These are phyloP conservation scores for Drosophila takahashii DNA, from an alignment of 1,140 invertebrate species.

Conservation along the genomic window DNA sequence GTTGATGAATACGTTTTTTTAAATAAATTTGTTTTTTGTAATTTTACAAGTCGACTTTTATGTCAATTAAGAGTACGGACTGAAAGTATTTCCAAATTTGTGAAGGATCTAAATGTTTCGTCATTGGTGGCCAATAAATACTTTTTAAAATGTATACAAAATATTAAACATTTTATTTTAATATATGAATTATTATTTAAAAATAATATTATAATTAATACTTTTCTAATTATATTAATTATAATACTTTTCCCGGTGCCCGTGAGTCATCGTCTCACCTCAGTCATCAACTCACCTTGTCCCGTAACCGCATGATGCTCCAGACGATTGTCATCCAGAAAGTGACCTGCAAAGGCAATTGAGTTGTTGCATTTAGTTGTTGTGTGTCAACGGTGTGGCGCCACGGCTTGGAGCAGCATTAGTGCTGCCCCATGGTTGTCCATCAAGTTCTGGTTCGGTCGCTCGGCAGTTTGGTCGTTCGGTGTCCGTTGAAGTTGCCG, in stretches of 20 bases:
- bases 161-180: too few species aligned
- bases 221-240: too few species aligned
- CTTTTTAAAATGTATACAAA: too few species aligned
- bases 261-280: slow-evolving; percentile 23
- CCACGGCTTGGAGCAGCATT: slow-evolving; percentile 47
- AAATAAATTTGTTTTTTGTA: too few species aligned
- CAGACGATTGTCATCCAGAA: slow-evolving; percentile 84
- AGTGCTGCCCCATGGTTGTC: slow-evolving; percentile 74
- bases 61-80: too few species aligned
- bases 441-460: slow-evolving; percentile 50
- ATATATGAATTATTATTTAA: too few species aligned
- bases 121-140: too few species aligned
- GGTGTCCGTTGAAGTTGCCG: slow-evolving; percentile 55
- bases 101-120: too few species aligned
- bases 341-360: slow-evolving; percentile 81
- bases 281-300: slow-evolving; percentile 62
- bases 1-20: too few species aligned
- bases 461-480: slow-evolving; percentile 12
- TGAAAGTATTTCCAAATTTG: too few species aligned
- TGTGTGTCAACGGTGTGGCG: slow-evolving; percentile 58
- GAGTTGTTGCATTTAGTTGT: slow-evolving; percentile 75
- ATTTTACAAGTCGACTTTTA: too few species aligned
- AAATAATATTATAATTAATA: too few species aligned
- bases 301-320: slow-evolving; percentile 77
- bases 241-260: neutral